A percentile compares a stretch with the other conserved stretches of the same genome.
phyloP scores from a whole-genome alignment of 37 sponge, comb jelly and placozoan species.

The Eunapius fragilis region DNA sequence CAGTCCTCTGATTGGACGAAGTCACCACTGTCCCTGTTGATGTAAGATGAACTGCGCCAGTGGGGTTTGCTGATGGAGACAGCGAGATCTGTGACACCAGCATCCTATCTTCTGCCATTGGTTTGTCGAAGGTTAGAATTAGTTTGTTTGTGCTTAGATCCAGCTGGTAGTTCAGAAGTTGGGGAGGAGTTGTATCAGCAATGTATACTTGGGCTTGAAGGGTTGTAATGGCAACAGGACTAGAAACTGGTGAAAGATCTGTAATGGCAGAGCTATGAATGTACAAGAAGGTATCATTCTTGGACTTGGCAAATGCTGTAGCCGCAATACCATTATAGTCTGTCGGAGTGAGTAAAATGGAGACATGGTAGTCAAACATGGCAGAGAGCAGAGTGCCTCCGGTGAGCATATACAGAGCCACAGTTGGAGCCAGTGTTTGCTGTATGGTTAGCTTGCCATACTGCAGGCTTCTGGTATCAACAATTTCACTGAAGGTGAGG shows the following conservation, averaged over 20 bases:
- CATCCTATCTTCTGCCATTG: conserved; percentile 46
- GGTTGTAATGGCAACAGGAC: conserved; percentile 18
- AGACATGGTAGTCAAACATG: conserved; percentile 57
- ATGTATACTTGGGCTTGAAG: conserved; percentile 42
- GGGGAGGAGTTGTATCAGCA: conserved; percentile 52
- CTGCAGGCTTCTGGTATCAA: conserved; percentile 60
- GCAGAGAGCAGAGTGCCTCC: conserved; percentile 64
- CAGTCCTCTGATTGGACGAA: conserved; percentile 32
- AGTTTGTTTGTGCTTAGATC: conserved; percentile 69
- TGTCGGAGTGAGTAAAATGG: conserved; percentile 45
- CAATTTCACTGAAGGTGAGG: conserved; percentile 83
- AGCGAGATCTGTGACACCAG: conserved; percentile 35
- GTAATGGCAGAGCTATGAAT: conserved; percentile 62
- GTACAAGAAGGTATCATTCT: conserved; percentile 56
- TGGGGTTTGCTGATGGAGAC: conserved; percentile 30
- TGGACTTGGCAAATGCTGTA: conserved; percentile 64
- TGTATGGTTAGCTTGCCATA: conserved; percentile 59
- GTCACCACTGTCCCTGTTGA: conserved; percentile 45
- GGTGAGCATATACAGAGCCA: conserved; percentile 63
- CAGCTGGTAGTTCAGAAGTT: conserved; percentile 50
- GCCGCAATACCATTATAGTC: conserved; percentile 83
- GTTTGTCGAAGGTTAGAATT: conserved; percentile 75
- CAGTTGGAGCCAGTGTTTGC: conserved; percentile 6
- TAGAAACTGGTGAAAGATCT: conserved; percentile 70
- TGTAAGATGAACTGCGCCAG: conserved; percentile 56